Percentiles rank a stretch among this genome's conserved stretches.
phyloP scores from a whole-genome alignment of 2,888 invertebrate species.

The Acrobasis repandana region DNA sequence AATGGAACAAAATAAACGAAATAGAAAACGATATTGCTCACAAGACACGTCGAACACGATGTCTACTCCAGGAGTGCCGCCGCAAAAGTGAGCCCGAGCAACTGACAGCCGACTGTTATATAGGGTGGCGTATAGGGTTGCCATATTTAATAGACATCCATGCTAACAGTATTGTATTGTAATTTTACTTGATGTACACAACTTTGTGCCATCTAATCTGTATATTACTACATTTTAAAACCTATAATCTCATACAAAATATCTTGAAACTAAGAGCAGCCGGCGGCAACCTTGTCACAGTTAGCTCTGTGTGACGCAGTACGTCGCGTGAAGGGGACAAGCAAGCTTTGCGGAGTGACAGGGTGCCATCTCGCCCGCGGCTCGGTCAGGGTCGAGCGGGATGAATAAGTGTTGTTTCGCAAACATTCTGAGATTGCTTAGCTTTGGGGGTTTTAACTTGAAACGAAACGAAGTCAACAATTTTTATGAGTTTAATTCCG shows the following conservation, averaged over 20 bases:
- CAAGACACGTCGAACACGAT: no score
- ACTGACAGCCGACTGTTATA: no score
- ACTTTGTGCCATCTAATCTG: no score
- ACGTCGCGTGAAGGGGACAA: constrained; percentile 13
- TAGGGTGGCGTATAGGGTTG: no score
- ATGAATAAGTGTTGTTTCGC: background rate
- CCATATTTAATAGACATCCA: no score
- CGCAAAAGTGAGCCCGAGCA: no score
- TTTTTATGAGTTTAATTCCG: background rate
- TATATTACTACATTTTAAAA: no score
- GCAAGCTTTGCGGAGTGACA: constrained; percentile 11
- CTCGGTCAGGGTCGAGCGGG: constrained; percentile 11
- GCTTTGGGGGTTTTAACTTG: background rate
- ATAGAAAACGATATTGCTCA: no score
- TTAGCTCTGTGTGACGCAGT: background rate
- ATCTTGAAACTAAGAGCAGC: background rate
- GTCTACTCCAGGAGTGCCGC: no score
- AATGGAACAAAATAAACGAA: no score
- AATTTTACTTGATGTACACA: no score
- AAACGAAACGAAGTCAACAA: background rate
- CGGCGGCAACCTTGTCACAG: constrained; percentile 12
- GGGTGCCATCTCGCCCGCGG: constrained; percentile 5
- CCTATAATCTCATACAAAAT: background rate
- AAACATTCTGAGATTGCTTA: background rate
- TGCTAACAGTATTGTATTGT: no score